These are phyloP conservation scores for Gortyna flavago DNA, from an alignment of 2,888 invertebrate genomes.

Conservation along the genomic window DNA sequence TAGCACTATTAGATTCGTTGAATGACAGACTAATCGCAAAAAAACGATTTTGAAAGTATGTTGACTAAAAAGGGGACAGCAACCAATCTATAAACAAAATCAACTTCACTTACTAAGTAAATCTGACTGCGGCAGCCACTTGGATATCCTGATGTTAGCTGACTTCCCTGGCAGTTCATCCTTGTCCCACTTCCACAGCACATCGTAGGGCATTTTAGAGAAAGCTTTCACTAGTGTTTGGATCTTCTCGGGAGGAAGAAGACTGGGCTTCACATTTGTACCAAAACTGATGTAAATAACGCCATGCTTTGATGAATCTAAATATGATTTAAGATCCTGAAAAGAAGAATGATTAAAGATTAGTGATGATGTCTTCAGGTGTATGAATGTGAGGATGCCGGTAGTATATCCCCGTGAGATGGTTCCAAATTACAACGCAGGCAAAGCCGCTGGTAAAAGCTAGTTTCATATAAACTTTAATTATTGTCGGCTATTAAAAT, in stretches of 20 bases:
- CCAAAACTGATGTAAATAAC: conserved; percentile 86
- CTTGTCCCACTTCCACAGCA: conserved; percentile 85
- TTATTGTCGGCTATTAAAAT: too few species aligned
- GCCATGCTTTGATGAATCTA: conserved; percentile 81
- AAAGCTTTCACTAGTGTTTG: conserved; percentile 76
- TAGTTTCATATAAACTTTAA: too few species aligned
- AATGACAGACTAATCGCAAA: neutral
- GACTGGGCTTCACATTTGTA: conserved; percentile 77
- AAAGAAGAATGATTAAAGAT: neutral
- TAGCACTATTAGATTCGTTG: neutral
- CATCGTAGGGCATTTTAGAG: conserved; percentile 80
- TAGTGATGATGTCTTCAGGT: neutral
- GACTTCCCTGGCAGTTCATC: conserved; percentile 76
- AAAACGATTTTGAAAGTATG: neutral
- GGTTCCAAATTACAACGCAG: too few species aligned
- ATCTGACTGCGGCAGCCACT: conserved; percentile 85
- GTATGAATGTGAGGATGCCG: too few species aligned
- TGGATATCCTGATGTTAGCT: conserved; percentile 79
- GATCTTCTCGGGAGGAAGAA: conserved; percentile 74
- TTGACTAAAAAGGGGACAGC: neutral
- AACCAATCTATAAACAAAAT: neutral
- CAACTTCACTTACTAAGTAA: conserved; percentile 52
- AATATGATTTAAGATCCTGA: conserved; percentile 78
- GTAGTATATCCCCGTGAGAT: too few species aligned
- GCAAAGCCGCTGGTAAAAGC: too few species aligned